A percentile compares a stretch with the other conserved stretches of the same genome.
These are phyloP conservation scores for Thysanoteuthis rhombus DNA, from an alignment of 2,888 invertebrate species.

Conservation along the genomic window DNA sequence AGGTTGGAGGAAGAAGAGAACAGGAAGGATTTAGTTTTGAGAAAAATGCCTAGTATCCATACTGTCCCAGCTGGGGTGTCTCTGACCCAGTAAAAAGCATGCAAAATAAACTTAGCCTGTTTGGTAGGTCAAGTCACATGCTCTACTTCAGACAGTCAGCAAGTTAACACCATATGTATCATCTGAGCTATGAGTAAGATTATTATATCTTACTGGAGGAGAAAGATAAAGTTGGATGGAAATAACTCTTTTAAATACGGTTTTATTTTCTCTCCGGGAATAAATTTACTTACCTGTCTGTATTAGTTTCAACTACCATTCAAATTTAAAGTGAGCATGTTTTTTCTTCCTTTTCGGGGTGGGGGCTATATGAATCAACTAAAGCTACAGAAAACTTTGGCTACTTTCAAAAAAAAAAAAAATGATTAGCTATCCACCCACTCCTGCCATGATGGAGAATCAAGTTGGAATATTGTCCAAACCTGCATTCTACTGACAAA, in stretches of 20 bases:
- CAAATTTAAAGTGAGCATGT: neutral
- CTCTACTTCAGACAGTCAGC: neutral
- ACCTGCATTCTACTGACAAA: no score
- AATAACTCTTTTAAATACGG: neutral
- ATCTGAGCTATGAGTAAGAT: neutral
- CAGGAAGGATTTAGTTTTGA: neutral
- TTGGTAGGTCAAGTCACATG: slow-evolving; percentile 12
- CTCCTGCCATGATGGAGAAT: no score
- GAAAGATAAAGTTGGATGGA: neutral
- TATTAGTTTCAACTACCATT: neutral
- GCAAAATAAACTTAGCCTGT: neutral
- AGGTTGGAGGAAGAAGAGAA: neutral
- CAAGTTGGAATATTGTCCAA: no score
- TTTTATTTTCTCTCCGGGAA: neutral
- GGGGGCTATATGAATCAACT: no score
- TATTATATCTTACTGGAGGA: neutral
- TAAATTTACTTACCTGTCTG: neutral
- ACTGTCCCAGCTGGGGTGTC: neutral
- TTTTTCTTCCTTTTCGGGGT: no score
- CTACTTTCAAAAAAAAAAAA: no score
- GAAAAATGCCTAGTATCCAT: neutral
- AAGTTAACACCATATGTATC: neutral
- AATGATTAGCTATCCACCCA: no score
- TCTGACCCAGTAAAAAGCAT: neutral
- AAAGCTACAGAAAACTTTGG: no score